A percentile compares a stretch with the other conserved stretches of the same genome.
These are phyloP conservation scores for Hoplostethus mediterraneus DNA, from an alignment of 2,797 vertebrate species.

Conservation along the genomic window DNA sequence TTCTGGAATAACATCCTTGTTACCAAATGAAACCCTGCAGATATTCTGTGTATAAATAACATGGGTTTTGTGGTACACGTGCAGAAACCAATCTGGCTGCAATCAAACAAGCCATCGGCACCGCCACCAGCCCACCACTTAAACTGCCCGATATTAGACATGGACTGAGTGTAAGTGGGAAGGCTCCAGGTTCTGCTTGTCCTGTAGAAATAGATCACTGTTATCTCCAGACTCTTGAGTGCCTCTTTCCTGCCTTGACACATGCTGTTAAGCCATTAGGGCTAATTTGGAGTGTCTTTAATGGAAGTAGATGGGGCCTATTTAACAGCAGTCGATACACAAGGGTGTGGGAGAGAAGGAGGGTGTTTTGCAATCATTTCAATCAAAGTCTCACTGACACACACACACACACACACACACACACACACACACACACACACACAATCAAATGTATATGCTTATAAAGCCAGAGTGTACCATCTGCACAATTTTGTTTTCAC, in stretches of 20 bases:
- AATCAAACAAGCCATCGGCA: background rate
- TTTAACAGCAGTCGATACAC: conserved; percentile 58
- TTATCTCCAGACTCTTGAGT: conserved; percentile 55
- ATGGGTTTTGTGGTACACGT: background rate
- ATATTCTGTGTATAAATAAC: too few species aligned
- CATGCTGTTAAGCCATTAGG: conserved; percentile 72
- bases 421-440: conserved; percentile 10
- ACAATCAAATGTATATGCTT: conserved; percentile 54
- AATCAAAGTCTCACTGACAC: conserved; percentile 44
- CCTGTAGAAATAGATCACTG: conserved; percentile 29
- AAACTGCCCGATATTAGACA: conserved; percentile 28
- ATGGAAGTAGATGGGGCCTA: conserved; percentile 64
- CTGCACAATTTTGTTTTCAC: conserved; percentile 60
- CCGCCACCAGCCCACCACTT: background rate
- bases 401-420: conserved; percentile 29
- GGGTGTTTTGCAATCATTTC: conserved; percentile 54
- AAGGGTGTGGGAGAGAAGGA: conserved; percentile 38
- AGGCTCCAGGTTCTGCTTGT: conserved; percentile 28
- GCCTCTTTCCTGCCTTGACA: conserved; percentile 63
- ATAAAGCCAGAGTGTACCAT: conserved; percentile 64
- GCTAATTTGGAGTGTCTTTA: conserved; percentile 69
- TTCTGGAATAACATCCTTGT: background rate
- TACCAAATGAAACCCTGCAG: background rate
- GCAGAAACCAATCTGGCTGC: background rate
- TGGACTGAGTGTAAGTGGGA: conserved; percentile 20